Percentiles rank a stretch among this genome's conserved stretches.
These are phyloP conservation scores for Intellagama lesueurii DNA, from an alignment of 2,797 vertebrate genomes.

Conservation along the genomic window DNA sequence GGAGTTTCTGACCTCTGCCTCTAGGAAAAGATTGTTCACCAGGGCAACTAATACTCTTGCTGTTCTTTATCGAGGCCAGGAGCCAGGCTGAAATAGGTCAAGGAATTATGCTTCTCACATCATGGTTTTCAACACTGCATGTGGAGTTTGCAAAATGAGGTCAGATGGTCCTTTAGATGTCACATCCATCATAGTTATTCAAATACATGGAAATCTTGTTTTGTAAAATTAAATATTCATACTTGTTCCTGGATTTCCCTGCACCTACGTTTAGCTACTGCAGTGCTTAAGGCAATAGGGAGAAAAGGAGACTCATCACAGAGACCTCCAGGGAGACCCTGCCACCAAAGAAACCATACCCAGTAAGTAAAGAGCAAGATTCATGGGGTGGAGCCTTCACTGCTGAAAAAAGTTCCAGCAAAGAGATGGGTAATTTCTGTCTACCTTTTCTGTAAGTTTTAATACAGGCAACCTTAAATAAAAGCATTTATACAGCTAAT, in stretches of 20 bases:
- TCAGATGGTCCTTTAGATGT: not conserved
- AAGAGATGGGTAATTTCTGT: conserved; percentile 2
- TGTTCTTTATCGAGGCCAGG: conserved; percentile 12
- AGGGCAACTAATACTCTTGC: conserved; percentile 20
- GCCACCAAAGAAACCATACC: not conserved
- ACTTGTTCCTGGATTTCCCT: not conserved
- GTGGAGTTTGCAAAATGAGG: conserved; percentile 7
- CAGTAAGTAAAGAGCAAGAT: not conserved
- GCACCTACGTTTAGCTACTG: not conserved
- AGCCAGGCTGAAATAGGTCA: conserved; percentile 27
- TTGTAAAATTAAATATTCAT: not conserved
- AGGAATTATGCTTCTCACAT: conserved; percentile 22
- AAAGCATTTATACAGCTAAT: not conserved
- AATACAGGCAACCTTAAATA: conserved; percentile 9
- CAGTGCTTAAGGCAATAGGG: not conserved
- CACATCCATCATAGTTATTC: not conserved
- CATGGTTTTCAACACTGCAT: conserved; percentile 10
- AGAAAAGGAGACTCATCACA: not conserved
- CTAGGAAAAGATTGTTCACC: conserved; percentile 20
- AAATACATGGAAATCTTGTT: not conserved
- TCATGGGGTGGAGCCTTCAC: too few relatives aligned
- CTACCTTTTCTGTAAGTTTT: conserved; percentile 15
- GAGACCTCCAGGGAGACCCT: not conserved
- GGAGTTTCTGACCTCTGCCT: not conserved
- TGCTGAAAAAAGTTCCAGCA: not conserved